Percentiles rank a stretch among this genome's conserved stretches.
Evolutionary conservation across 2,797 vertebrate species (phyloP).

Genomic region (Bovichtus variegatus): DNA sequence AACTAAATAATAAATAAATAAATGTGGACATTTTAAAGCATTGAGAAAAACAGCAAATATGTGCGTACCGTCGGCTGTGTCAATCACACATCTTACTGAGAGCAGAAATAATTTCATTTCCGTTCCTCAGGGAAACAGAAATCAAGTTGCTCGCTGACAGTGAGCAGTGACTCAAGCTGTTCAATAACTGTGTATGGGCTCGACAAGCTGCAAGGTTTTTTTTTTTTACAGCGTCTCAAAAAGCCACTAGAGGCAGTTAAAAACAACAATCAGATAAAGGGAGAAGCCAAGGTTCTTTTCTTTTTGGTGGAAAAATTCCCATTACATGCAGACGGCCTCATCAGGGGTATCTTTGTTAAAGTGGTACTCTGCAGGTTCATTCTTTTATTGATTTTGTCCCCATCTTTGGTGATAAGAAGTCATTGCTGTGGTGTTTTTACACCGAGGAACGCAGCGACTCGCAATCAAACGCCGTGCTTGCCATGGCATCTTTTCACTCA

Average conservation of each 20-base stretch:
- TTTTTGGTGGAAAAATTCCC: slow-evolving; percentile 34
- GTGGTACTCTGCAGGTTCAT: slow-evolving; percentile 18
- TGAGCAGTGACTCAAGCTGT: slow-evolving; percentile 67
- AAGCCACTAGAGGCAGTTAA: slow-evolving; percentile 49
- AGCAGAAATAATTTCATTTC: slow-evolving; percentile 64
- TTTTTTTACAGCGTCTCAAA: slow-evolving; percentile 29
- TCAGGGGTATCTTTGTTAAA: slow-evolving; percentile 38
- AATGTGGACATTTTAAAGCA: slow-evolving; percentile 24
- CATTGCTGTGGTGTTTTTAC: slow-evolving; percentile 34
- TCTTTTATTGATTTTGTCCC: slow-evolving; percentile 56
- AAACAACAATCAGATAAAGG: slow-evolving; percentile 55
- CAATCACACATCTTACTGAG: slow-evolving; percentile 62
- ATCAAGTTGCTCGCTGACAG: slow-evolving; percentile 70
- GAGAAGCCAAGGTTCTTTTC: slow-evolving; percentile 22
- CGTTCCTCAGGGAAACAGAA: slow-evolving; percentile 60
- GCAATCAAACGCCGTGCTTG: slow-evolving; percentile 15
- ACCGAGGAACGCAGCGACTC: background rate
- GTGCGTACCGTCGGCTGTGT: slow-evolving; percentile 44
- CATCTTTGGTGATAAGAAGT: slow-evolving; percentile 50
- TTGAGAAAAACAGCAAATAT: slow-evolving; percentile 15
- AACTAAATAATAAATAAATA: slow-evolving; percentile 13
- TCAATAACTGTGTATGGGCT: slow-evolving; percentile 51
- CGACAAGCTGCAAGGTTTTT: slow-evolving; percentile 46
- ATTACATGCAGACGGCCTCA: slow-evolving; percentile 47
- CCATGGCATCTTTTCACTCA: slow-evolving; percentile 5